Conservation (phyloP, 2,113 vertebrate species). For the Carlito syrichta region DNA sequence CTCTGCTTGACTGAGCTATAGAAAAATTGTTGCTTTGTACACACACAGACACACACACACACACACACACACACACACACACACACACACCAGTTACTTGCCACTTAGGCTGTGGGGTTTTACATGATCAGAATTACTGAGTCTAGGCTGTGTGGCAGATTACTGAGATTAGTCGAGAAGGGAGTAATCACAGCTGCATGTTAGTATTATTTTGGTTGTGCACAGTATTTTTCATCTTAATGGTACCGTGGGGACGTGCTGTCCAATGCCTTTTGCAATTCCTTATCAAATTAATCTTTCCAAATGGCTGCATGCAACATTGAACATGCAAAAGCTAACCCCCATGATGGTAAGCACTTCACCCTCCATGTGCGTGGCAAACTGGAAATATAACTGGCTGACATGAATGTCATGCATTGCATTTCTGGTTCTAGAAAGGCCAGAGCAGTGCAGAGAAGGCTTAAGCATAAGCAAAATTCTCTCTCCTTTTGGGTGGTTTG, state of each 20-base stretch:
- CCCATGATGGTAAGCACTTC: not conserved
- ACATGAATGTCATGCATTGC: not conserved
- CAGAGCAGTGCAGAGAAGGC: not conserved
- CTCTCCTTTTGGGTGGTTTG: not conserved
- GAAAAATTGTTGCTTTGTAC: not conserved
- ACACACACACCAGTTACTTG: not conserved
- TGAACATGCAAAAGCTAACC: not conserved
- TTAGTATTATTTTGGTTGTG: not conserved
- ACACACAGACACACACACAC: not conserved
- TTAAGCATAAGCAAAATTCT: not conserved
- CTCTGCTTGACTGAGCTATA: not conserved
- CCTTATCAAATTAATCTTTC: conserved; percentile 35
- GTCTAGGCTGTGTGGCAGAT: not conserved
- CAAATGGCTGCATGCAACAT: conserved; percentile 8
- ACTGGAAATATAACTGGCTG: not conserved
- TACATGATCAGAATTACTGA: not conserved
- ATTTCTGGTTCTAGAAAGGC: not conserved
- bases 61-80: not conserved
- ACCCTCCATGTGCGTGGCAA: not conserved
- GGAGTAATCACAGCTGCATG: not conserved
- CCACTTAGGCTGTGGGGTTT: not conserved
- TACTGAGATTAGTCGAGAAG: not conserved
- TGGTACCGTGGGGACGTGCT: not conserved
- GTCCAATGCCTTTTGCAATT: conserved; percentile 21
- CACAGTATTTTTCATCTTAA: conserved; percentile 39